Evolutionary conservation across 1,140 invertebrate species (phyloP), one percentile per base, ranked within the genome.

Genomic region (Drepana arcuata): DNA sequence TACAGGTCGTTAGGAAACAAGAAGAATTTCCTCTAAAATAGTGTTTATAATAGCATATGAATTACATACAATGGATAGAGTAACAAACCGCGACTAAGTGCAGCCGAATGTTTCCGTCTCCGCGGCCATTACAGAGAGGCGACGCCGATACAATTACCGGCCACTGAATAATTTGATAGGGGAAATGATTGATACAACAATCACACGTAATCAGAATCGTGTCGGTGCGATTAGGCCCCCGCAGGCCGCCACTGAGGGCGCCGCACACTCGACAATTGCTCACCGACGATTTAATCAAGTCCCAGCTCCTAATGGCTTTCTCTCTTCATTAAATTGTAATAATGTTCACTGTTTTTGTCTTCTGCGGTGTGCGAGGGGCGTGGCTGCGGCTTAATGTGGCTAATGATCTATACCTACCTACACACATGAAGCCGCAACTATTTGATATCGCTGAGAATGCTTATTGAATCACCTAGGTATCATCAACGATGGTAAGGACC

Each of bases 161-260:
- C 72, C 69, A 72, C 75, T 73, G 73, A 70, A 78, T 81, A 74
- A 81, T 81, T 75, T 78, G 72, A 75, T 80, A 75, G 63, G 61
- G 69, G 69, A 75, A 77, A 78, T 78, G 77, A 81, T 81, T 81
- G 77, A 81, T 81, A 77, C 71, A 72, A 77, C 68, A 69, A 81
- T 78, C 77, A 69, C 61, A 63, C 57, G 63, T 80, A 80, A 77
- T 75, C 62, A 73, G 57, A 80, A 67, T 73, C 72, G 75, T 78
- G 75, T 61, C 47, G 55, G 55, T 55, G 57, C 69, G 61, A 80
- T 80, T 78, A 80, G 56, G 56, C 60, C 59, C 42, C 45, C 52
- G 53, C 53, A 39, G 39, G 52, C 53, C 49, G 54, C 65, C 55
- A 54, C 61, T 66, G 38, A 60, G 48, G 63, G 55, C 61, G 67